These are phyloP conservation scores for Drosophila jambulina DNA, from an alignment of 1,140 invertebrate species.

Conservation along the genomic window DNA sequence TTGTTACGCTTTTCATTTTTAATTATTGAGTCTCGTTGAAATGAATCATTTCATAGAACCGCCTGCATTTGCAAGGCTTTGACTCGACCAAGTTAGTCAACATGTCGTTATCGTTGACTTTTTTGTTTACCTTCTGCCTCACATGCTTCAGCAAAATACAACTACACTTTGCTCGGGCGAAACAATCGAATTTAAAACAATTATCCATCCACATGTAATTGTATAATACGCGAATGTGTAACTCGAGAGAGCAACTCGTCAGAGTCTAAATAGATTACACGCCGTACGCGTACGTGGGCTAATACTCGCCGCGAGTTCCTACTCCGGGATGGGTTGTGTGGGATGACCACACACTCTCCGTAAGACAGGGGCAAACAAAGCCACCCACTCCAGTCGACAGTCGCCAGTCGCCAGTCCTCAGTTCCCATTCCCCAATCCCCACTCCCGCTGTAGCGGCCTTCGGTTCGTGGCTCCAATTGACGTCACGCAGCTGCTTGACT, in stretches of 20 bases:
- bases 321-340: conserved; percentile 12
- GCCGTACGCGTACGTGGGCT: conserved; percentile 27
- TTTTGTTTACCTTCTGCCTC: conserved; percentile 11
- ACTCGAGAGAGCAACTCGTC: conserved; percentile 13
- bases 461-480: conserved; percentile 57
- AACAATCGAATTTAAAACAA: conserved; percentile 40
- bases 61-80: conserved; percentile 1
- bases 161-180: conserved; percentile 1
- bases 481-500: conserved; percentile 71
- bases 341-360: conserved; percentile 36
- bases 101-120: conserved; percentile 8
- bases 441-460: conserved; percentile 10
- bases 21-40: neutral
- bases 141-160: conserved; percentile 18
- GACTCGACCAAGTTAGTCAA: conserved; percentile 3
- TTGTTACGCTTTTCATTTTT: neutral
- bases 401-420: neutral
- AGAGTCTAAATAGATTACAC: conserved; percentile 34
- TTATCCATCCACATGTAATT: conserved; percentile 42
- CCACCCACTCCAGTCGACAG: conserved; percentile 14
- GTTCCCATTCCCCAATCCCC: neutral
- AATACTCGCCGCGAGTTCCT: conserved; percentile 23
- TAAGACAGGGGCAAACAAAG: conserved; percentile 39
- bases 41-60: conserved; percentile 8
- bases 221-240: conserved; percentile 19